Base-by-base conservation (phyloP, 2,888 invertebrate genomes). In the Cataglyphis altisquamis region DNA sequence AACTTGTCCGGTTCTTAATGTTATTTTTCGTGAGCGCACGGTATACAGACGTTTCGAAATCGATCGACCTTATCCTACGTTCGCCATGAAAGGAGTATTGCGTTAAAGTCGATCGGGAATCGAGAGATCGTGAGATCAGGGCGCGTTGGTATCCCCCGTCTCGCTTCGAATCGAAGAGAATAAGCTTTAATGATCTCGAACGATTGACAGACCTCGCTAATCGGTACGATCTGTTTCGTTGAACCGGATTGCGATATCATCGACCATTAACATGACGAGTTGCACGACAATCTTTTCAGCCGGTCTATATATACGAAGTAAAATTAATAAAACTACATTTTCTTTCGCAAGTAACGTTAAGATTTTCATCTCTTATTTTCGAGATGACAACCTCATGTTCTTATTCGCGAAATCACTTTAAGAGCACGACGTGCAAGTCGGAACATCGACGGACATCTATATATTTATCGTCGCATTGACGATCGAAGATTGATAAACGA, bases 121-220 rank as follows among this genome's bases (percentile, higher is more conserved):
- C 74, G 77, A 67, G 52, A 70, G 78, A 83, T 83, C 78, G 83
- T 78, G 78, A 78, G 83, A 83, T 83, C 78, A 52, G 32, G 45
- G 62, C 36, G 25, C 55, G 67, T 9, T 60, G 36, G 64, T 64
- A 66, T 45, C 32, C 32, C n/a, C 45, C 39, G 32, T 18, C 68
- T 67, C 63, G 67, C 48, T 68, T 68, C 29, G 62, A 60, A 41
- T n/a, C 68, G 68, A 48, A 41, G 45, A 66, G 75, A 52, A 77
- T 60, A 66, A 62, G 62, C 25, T 12, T 77, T 77, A 77, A 77
- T 67, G 77, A 77, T 32, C 67, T 41, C 39, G 29, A 77, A 67
- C 52, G 67, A 75, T 64, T 52, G 52, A 55, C 55, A 57, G 48
- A 32, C 21, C 60, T 45, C 45, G n/a, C 32, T 52, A 36, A 70